A percentile compares a stretch with the other conserved stretches of the same genome.
Conservation (phyloP, 2,113 vertebrate genomes). For the Indri indri region DNA sequence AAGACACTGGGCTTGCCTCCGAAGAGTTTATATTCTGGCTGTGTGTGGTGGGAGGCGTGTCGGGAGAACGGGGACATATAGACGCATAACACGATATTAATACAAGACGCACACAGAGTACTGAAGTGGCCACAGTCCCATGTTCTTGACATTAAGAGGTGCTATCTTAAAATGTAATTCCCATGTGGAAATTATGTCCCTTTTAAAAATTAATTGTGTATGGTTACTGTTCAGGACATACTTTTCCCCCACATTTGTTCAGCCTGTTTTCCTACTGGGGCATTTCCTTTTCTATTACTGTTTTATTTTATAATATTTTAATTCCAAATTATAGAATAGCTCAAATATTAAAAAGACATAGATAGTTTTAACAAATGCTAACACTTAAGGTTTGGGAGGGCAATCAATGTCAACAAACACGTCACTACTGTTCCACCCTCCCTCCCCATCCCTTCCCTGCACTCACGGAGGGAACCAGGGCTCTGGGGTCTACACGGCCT, state of each 20-base stretch:
- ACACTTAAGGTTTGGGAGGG: not conserved
- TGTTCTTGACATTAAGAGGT: not conserved
- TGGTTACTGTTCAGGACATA: not conserved
- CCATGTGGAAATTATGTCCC: fast-evolving
- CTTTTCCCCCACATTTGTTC: fast-evolving
- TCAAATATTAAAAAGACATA: not conserved
- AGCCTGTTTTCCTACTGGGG: not conserved
- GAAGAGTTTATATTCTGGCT: fast-evolving
- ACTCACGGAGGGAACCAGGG: not conserved
- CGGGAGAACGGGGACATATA: fast-evolving
- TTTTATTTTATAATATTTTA: not conserved
- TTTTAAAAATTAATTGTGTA: not conserved
- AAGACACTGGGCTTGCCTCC: fast-evolving
- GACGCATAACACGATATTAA: fast-evolving
- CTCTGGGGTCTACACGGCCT: fast-evolving
- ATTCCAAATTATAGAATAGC: not conserved
- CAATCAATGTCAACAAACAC: fast-evolving
- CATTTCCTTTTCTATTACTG: not conserved
- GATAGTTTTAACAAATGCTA: not conserved
- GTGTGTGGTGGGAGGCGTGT: fast-evolving
- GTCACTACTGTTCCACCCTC: fast-evolving
- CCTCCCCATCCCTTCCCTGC: fast-evolving
- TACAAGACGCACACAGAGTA: fast-evolving
- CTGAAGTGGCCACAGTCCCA: fast-evolving
- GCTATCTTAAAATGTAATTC: fast-evolving